phyloP scores from a whole-genome alignment of 2,797 vertebrate species.

The Ceryle rudis region DNA sequence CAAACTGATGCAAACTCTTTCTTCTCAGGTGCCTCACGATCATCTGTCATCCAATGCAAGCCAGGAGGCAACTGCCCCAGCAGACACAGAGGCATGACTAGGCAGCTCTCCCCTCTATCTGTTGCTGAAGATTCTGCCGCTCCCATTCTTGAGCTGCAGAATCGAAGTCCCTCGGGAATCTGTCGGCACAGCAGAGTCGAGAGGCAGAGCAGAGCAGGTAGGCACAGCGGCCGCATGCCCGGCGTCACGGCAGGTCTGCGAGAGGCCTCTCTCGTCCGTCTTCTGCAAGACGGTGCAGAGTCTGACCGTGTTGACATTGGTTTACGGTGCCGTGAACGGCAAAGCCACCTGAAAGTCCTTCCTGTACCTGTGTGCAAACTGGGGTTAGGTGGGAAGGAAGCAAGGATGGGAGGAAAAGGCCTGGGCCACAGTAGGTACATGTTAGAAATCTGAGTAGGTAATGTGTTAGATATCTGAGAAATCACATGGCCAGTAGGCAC shows the following conservation, averaged over 20 bases:
- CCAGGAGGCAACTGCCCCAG: conserved; percentile 82
- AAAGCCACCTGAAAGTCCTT: not conserved
- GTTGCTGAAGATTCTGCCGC: conserved; percentile 83
- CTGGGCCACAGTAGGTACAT: not conserved
- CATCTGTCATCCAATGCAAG: conserved; percentile 83
- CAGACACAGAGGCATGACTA: conserved; percentile 80
- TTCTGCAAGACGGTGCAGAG: not conserved
- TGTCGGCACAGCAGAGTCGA: conserved; percentile 81
- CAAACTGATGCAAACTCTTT: conserved; percentile 75
- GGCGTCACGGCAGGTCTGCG: not conserved
- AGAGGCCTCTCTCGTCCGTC: not conserved
- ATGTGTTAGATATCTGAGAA: not conserved
- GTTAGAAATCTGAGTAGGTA: too few relatives aligned
- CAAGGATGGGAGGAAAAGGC: not conserved
- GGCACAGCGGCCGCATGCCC: not conserved
- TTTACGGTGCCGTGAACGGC: not conserved
- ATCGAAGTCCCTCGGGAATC: conserved; percentile 80
- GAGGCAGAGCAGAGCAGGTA: conserved; percentile 83
- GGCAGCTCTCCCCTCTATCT: conserved; percentile 81
- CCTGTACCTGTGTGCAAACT: not conserved
- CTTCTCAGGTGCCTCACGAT: conserved; percentile 82
- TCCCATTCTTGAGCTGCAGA: conserved; percentile 85
- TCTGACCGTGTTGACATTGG: not conserved
- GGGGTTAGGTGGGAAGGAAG: conserved; percentile 12
- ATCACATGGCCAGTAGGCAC: not conserved